Evolutionary conservation across 2,888 invertebrate genomes (phyloP).

Genomic region (Pollenia labialis): DNA sequence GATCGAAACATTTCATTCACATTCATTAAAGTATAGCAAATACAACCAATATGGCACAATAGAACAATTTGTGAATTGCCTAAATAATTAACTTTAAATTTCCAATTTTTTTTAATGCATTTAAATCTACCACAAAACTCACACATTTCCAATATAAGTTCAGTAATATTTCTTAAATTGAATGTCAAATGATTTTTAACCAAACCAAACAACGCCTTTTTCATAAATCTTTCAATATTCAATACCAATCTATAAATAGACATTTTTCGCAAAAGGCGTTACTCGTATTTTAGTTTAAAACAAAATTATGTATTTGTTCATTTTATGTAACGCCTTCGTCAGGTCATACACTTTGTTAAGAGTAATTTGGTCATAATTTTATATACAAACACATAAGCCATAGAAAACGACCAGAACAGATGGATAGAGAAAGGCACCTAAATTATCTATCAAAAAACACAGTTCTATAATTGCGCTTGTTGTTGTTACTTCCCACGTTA

Average conservation of each 20-base stretch:
- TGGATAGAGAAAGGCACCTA: too few species aligned
- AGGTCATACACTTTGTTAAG: slow-evolving; percentile 33
- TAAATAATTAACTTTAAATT: too few species aligned
- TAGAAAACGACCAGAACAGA: background rate
- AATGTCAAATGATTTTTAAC: slow-evolving; percentile 40
- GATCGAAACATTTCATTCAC: too few species aligned
- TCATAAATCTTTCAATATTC: slow-evolving; percentile 32
- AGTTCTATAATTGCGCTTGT: too few species aligned
- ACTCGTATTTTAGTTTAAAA: slow-evolving; percentile 30
- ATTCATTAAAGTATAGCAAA: too few species aligned
- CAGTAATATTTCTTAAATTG: slow-evolving; percentile 16
- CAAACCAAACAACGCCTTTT: slow-evolving; percentile 31
- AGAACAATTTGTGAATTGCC: too few species aligned
- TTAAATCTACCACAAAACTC: background rate
- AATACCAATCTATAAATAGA: slow-evolving; percentile 51
- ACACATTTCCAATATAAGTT: background rate
- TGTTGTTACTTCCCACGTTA: too few species aligned
- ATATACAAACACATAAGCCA: background rate
- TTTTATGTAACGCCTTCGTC: slow-evolving; percentile 55
- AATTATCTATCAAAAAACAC: too few species aligned
- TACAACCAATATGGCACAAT: too few species aligned
- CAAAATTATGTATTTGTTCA: slow-evolving; percentile 62
- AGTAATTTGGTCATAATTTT: slow-evolving; percentile 57
- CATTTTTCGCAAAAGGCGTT: slow-evolving; percentile 52
- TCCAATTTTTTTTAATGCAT: background rate